Conservation (phyloP, 2,797 vertebrate genomes). For the Hydrophis major region DNA sequence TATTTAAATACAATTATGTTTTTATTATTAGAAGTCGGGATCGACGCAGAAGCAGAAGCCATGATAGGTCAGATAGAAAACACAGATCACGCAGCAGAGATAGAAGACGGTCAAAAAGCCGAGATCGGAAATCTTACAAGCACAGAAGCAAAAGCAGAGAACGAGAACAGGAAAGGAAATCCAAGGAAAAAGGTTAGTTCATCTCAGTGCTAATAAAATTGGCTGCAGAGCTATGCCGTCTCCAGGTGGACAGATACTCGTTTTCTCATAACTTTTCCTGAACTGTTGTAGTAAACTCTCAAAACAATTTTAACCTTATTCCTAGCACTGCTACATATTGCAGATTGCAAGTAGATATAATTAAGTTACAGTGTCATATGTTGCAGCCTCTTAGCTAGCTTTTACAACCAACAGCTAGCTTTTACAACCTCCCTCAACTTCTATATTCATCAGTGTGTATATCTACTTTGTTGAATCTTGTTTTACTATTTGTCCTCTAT, state of each 20-base stretch:
- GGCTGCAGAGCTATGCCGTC: neutral
- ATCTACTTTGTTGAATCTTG: neutral
- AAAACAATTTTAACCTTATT: conserved; percentile 14
- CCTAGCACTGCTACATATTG: neutral
- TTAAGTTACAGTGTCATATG: conserved; percentile 20
- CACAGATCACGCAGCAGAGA: conserved; percentile 93
- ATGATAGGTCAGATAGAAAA: conserved; percentile 90
- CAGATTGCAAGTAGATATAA: neutral
- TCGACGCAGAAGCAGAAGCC: conserved; percentile 83
- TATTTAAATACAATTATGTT: neutral
- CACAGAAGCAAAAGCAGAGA: conserved; percentile 94
- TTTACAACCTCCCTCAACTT: conserved; percentile 10
- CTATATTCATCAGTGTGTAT: neutral
- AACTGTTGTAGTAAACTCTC: conserved; percentile 5
- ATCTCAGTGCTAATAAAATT: conserved; percentile 16
- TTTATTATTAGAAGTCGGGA: conserved; percentile 77
- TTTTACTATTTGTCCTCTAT: conserved; percentile 13
- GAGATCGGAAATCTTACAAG: conserved; percentile 89
- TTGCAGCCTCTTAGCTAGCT: neutral
- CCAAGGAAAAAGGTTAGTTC: conserved; percentile 91
- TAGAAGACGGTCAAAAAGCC: conserved; percentile 87
- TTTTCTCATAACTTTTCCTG: neutral
- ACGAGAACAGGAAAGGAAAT: conserved; percentile 87
- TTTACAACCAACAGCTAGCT: neutral
- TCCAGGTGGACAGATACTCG: neutral